Conservation (phyloP, 2,888 invertebrate genomes). For the Amaurobius ferox region DNA sequence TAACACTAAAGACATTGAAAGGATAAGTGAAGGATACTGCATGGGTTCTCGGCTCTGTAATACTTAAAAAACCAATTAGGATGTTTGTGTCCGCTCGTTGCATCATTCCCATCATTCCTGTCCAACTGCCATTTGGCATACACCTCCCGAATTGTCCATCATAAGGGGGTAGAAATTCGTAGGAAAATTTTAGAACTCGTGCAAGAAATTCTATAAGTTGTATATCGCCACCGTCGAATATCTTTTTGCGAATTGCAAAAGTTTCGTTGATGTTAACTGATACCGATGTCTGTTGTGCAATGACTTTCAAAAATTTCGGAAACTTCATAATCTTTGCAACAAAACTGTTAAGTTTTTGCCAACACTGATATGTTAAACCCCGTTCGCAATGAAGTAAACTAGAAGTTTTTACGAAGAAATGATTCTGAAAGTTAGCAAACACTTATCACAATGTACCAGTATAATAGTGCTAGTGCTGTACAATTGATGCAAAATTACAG, state of each 20-base stretch:
- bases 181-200: neutral
- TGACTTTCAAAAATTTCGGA: neutral
- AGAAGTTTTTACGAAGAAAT: too few relatives aligned
- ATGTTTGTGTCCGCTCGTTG: neutral
- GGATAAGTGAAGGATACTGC: neutral
- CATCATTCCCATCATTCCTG: neutral
- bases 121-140: neutral
- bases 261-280: neutral
- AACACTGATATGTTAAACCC: too few relatives aligned
- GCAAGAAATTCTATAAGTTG: neutral
- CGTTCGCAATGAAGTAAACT: too few relatives aligned
- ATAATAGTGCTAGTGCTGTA: too few relatives aligned
- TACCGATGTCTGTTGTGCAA: neutral
- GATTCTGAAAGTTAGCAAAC: too few relatives aligned
- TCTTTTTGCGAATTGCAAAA: neutral
- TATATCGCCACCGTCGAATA: neutral
- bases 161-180: neutral
- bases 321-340: neutral
- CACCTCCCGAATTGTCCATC: neutral
- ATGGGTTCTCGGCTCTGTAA: neutral
- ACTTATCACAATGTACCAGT: too few relatives aligned
- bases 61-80: neutral
- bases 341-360: too few relatives aligned
- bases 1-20: neutral
- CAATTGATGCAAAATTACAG: too few relatives aligned